Evolutionary conservation across 2,113 vertebrate species (phyloP).

Genomic region (Uria aalge): DNA sequence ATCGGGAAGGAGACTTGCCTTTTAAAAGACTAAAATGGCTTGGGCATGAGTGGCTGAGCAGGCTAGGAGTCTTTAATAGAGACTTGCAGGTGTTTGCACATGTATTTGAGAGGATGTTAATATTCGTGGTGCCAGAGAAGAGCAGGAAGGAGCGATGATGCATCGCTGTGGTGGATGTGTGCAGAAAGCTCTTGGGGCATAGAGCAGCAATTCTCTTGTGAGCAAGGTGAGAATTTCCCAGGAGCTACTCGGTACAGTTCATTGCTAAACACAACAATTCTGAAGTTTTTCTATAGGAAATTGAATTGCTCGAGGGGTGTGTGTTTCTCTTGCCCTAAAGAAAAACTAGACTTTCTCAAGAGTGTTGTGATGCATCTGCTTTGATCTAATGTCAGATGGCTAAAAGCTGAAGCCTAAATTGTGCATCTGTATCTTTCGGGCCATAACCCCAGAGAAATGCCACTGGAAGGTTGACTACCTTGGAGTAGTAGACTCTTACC

Average conservation of each 20-base stretch:
- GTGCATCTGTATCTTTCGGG: not conserved
- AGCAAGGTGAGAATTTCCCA: not conserved
- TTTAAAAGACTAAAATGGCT: not conserved
- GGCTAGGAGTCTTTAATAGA: not conserved
- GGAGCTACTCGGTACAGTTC: not conserved
- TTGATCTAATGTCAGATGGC: not conserved
- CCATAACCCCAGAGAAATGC: not conserved
- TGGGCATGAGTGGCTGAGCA: not conserved
- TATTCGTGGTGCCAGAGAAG: not conserved
- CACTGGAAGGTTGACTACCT: not conserved
- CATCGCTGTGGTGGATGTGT: fast-evolving
- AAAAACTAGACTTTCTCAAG: not conserved
- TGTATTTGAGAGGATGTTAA: no score
- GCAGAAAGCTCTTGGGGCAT: not conserved
- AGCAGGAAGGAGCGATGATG: not conserved
- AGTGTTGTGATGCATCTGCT: not conserved
- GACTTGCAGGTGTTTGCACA: not conserved
- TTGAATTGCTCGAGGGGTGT: not conserved
- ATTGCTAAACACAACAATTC: not conserved
- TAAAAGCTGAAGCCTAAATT: not conserved
- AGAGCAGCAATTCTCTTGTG: not conserved
- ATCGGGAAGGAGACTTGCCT: not conserved
- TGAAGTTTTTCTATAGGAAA: not conserved
- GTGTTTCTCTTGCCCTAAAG: not conserved
- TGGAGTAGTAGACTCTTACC: not conserved